These are phyloP conservation scores for Bombyx mandarina DNA, from an alignment of 1,140 invertebrate species.

Conservation along the genomic window DNA sequence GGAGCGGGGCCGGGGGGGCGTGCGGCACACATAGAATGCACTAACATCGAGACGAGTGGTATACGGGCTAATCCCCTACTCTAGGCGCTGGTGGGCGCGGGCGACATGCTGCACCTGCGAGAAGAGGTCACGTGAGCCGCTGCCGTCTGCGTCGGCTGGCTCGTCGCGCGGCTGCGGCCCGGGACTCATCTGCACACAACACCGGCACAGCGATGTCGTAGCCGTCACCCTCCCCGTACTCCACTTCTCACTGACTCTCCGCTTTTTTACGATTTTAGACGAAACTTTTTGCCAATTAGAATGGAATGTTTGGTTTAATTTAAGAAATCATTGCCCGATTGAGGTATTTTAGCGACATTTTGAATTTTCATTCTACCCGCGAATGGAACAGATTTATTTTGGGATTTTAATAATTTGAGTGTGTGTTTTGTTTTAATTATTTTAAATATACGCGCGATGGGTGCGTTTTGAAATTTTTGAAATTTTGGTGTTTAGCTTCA, in stretches of 20 bases:
- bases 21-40: conserved; percentile 57
- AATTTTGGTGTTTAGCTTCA: conserved; percentile 25
- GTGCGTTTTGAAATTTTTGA: conserved; percentile 4
- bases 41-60: conserved; percentile 58
- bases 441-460: conserved; percentile 1
- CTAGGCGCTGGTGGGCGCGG: conserved; percentile 42
- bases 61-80: conserved; percentile 53
- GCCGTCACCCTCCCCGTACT: conserved; percentile 55
- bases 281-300: conserved; percentile 2
- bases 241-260: conserved; percentile 65
- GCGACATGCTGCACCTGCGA: conserved; percentile 71
- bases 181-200: conserved; percentile 74
- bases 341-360: no score
- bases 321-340: no score
- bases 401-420: no score
- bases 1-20: conserved; percentile 42
- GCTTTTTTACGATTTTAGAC: conserved; percentile 15
- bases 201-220: conserved; percentile 58
- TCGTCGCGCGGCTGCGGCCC: conserved; percentile 73
- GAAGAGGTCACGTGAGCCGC: conserved; percentile 72
- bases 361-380: no score
- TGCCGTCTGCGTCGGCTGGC: conserved; percentile 68
- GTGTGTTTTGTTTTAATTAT: not conserved
- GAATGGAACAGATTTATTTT: no score
- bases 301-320: no score